These are phyloP conservation scores for Betta splendens DNA, from an alignment of 2,797 vertebrate genomes.

Conservation along the genomic window DNA sequence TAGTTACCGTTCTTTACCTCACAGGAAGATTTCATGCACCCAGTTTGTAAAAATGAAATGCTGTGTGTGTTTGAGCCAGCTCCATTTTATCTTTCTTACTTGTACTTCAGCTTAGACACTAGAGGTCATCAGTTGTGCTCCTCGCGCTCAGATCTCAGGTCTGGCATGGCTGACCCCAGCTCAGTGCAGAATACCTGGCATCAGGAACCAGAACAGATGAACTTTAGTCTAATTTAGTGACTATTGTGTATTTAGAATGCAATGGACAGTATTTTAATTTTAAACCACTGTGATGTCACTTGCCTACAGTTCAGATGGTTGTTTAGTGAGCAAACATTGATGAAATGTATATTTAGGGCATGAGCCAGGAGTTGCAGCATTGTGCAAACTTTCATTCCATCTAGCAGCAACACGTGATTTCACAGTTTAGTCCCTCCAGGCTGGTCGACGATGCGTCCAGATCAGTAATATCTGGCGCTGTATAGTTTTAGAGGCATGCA, in stretches of 20 bases:
- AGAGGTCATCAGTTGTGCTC: conserved; percentile 18
- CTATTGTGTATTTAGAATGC: conserved; percentile 17
- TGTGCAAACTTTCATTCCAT: conserved; percentile 45
- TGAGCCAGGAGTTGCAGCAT: conserved; percentile 19
- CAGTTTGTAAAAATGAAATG: conserved; percentile 30
- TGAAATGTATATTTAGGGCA: conserved; percentile 37
- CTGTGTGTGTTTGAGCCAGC: conserved; percentile 35
- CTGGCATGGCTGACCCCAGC: neutral
- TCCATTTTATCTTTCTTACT: conserved; percentile 8
- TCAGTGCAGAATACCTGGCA: conserved; percentile 5
- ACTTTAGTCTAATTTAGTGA: conserved; percentile 9
- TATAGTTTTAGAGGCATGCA: conserved; percentile 47
- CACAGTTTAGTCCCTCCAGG: conserved; percentile 12
- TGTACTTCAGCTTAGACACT: conserved; percentile 14
- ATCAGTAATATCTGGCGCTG: conserved; percentile 45
- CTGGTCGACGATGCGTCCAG: conserved; percentile 30
- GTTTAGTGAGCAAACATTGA: conserved; percentile 60
- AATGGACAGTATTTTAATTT: conserved; percentile 46
- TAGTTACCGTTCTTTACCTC: conserved; percentile 50
- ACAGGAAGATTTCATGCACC: conserved; percentile 25
- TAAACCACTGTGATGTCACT: conserved; percentile 41
- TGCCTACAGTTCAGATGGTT: conserved; percentile 38
- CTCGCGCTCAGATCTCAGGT: conserved; percentile 18
- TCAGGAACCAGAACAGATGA: conserved; percentile 26
- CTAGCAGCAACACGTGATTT: conserved; percentile 35